Evolutionary conservation across 2,113 vertebrate species (phyloP).

Genomic region (Steatornis caripensis): DNA sequence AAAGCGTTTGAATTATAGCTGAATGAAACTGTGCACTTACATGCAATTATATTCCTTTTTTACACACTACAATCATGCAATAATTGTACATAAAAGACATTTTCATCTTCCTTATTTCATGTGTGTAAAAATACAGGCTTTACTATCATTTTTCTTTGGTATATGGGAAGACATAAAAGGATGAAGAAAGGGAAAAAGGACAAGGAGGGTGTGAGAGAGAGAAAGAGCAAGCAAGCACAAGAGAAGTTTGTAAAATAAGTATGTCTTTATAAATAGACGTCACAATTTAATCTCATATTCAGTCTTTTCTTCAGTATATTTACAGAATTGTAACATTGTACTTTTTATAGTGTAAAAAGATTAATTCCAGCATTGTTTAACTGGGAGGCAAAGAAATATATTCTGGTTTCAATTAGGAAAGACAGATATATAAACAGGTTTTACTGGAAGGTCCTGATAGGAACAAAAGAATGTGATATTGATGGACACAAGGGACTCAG

Average conservation of each 20-base stretch:
- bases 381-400: slow-evolving; percentile 14
- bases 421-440: slow-evolving; percentile 52
- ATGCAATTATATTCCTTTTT: not conserved
- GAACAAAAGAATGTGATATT: slow-evolving; percentile 31
- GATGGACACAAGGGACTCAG: not conserved
- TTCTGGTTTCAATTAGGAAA: slow-evolving; percentile 58
- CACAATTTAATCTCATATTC: not conserved
- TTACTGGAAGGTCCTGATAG: slow-evolving; percentile 41
- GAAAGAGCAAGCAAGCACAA: not conserved
- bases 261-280: not conserved
- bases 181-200: not conserved
- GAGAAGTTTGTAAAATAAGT: not conserved
- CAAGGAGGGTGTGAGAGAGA: not conserved
- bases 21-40: not conserved
- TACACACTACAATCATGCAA: not conserved
- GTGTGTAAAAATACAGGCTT: not conserved
- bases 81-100: not conserved
- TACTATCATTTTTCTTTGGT: not conserved
- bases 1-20: not conserved
- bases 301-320: not conserved
- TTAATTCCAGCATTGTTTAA: slow-evolving; percentile 47
- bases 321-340: slow-evolving; percentile 2
- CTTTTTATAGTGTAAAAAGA: slow-evolving; percentile 38
- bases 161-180: not conserved
- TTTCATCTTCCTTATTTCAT: not conserved